Evolutionary conservation across 37 sponge, comb jelly and placozoan species (phyloP).

Genomic region (Dysidea cf. avara): DNA sequence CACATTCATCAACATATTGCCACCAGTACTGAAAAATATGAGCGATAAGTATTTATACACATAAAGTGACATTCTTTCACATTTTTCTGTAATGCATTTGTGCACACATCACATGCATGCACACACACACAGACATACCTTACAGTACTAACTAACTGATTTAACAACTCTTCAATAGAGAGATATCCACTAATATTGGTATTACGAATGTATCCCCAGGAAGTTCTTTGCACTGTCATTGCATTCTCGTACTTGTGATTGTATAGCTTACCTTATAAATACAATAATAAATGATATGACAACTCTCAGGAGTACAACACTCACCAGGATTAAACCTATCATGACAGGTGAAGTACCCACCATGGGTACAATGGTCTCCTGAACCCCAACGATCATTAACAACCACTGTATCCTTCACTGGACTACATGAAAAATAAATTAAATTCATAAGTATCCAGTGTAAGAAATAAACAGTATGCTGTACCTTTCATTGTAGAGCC

Average conservation of each 20-base stretch:
- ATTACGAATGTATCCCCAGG: constrained; percentile 69
- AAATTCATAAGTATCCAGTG: background rate
- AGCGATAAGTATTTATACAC: too few relatives aligned
- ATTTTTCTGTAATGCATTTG: too few relatives aligned
- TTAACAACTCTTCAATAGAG: constrained; percentile 40
- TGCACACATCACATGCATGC: too few relatives aligned
- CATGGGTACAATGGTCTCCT: constrained; percentile 61
- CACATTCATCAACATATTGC: constrained; percentile 68
- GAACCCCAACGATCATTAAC: constrained; percentile 83
- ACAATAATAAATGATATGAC: background rate
- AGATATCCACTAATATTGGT: constrained; percentile 43
- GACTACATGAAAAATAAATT: constrained; percentile 23
- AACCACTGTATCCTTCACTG: constrained; percentile 79
- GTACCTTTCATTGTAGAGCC: constrained; percentile 86
- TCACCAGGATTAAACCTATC: constrained; percentile 66
- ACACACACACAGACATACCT: too few relatives aligned
- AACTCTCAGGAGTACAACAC: background rate
- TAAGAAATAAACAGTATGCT: background rate
- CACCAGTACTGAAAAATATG: constrained; percentile 80
- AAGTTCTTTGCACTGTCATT: constrained; percentile 61
- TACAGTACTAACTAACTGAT: constrained; percentile 69
- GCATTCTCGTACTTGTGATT: constrained; percentile 88
- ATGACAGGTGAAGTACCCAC: constrained; percentile 67
- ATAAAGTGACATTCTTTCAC: too few relatives aligned
- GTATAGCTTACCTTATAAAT: constrained; percentile 36